phyloP scores from a whole-genome alignment of 2,113 vertebrate genomes.

The Cavia porcellus region DNA sequence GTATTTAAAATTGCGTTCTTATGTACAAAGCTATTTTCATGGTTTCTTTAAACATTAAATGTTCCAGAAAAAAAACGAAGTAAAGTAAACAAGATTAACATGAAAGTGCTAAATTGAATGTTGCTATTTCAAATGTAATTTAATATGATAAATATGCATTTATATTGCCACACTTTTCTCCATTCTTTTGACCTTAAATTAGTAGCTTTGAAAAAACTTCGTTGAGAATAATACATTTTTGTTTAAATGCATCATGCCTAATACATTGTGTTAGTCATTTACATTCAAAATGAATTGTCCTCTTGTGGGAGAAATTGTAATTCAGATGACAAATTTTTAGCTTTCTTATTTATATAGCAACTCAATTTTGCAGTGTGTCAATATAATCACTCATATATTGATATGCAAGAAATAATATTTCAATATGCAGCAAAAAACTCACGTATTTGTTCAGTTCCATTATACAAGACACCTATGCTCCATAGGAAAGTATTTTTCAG shows the following conservation, averaged over 20 bases:
- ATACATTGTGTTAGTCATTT: constrained; percentile 64
- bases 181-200: neutral
- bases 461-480: neutral
- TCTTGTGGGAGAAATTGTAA: constrained; percentile 32
- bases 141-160: neutral
- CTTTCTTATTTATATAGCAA: constrained; percentile 44
- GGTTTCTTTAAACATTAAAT: neutral
- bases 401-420: constrained; percentile 69
- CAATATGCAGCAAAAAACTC: neutral
- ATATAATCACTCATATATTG: neutral
- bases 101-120: neutral
- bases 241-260: constrained; percentile 66
- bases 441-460: constrained; percentile 14
- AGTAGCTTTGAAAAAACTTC: neutral
- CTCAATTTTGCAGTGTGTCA: constrained; percentile 69
- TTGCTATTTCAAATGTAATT: constrained; percentile 16
- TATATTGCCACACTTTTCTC: neutral
- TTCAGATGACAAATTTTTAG: constrained; percentile 63
- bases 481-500: constrained; percentile 22
- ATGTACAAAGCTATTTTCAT: neutral
- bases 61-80: neutral
- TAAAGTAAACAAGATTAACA: constrained; percentile 51
- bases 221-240: constrained; percentile 57
- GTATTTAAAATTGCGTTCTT: neutral
- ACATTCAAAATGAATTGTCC: constrained; percentile 71